These are phyloP conservation scores for Caenorhabditis tropicalis DNA, from an alignment of 1,140 invertebrate genomes.

Conservation along the genomic window DNA sequence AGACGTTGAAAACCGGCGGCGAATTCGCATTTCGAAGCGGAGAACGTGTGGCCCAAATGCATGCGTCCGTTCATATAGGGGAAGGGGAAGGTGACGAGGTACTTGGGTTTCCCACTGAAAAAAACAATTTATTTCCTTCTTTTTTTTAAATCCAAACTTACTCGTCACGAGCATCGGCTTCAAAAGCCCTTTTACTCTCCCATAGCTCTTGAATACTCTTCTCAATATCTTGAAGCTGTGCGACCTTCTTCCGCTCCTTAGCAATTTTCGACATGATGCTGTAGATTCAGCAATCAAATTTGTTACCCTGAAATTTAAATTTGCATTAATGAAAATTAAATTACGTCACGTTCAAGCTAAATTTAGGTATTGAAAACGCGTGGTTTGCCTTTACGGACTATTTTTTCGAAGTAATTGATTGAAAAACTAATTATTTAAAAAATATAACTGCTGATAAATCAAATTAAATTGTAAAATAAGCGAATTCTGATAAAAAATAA, in stretches of 20 bases:
- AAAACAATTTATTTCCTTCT: background rate
- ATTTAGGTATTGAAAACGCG: too few species aligned
- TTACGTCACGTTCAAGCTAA: too few species aligned
- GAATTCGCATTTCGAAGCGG: constrained; percentile 97
- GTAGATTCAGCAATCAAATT: background rate
- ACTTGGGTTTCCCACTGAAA: constrained; percentile 77
- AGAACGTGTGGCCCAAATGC: constrained; percentile 97
- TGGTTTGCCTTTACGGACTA: too few species aligned
- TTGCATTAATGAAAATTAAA: too few species aligned
- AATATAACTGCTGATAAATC: too few species aligned
- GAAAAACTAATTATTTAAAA: too few species aligned
- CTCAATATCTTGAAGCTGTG: constrained; percentile 64
- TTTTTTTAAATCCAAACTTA: constrained; percentile 18
- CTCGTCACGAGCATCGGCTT: constrained; percentile 60
- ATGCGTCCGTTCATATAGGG: constrained; percentile 99
- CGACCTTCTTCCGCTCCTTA: constrained; percentile 69
- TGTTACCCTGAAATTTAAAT: constrained; percentile 33
- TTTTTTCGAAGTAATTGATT: too few species aligned
- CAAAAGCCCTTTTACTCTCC: constrained; percentile 66
- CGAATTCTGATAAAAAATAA: too few species aligned
- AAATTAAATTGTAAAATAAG: too few species aligned
- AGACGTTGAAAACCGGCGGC: constrained; percentile 86
- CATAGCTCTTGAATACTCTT: constrained; percentile 65
- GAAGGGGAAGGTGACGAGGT: constrained; percentile 92
- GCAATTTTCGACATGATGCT: background rate